A percentile compares a stretch with the other conserved stretches of the same genome.
Evolutionary conservation across 2,797 vertebrate species (phyloP).

Genomic region (Manis crassicaudata): DNA sequence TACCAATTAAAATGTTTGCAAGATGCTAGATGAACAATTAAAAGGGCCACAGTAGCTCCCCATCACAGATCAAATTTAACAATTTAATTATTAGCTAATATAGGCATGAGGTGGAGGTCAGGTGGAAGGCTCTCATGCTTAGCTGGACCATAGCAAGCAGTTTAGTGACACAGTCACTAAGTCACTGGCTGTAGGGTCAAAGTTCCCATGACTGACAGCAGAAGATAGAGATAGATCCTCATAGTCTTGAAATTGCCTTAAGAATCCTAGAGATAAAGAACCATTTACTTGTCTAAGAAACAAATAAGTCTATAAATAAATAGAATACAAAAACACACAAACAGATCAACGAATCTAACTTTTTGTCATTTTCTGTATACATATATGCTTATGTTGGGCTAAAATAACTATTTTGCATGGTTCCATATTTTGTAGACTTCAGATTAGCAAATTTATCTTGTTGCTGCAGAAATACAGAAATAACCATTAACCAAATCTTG

Average conservation of each 20-base stretch:
- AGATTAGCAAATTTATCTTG: background rate
- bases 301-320: background rate
- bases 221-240: background rate
- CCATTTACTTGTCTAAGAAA: background rate
- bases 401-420: background rate
- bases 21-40: background rate
- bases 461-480: background rate
- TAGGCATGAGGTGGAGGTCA: accelerated
- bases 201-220: background rate
- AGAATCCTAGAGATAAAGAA: background rate
- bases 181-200: background rate
- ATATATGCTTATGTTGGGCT: background rate
- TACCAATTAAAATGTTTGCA: background rate
- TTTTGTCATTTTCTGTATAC: background rate
- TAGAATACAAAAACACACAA: background rate
- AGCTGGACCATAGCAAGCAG: background rate
- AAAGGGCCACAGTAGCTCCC: background rate
- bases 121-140: background rate
- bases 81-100: background rate
- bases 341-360: background rate
- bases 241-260: background rate
- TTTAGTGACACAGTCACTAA: background rate
- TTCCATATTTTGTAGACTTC: background rate
- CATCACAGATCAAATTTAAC: background rate
- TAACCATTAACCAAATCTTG: background rate